Conservation (phyloP, 1,140 invertebrate species). For the Micrasema minimum region DNA sequence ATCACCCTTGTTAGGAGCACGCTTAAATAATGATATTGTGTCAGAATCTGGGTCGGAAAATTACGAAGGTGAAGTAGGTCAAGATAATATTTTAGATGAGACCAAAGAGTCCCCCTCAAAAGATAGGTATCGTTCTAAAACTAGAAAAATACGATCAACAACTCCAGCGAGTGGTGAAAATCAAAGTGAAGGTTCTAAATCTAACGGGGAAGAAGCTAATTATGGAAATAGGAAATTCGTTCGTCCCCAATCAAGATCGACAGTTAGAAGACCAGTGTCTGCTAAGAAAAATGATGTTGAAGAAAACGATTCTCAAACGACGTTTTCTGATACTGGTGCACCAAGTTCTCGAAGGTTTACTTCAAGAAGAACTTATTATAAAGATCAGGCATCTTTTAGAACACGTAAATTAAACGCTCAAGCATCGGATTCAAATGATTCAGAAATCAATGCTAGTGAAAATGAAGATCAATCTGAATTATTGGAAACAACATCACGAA, state of each 20-base stretch:
- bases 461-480: conserved; percentile 39
- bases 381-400: conserved; percentile 33
- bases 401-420: conserved; percentile 31
- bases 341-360: conserved; percentile 3
- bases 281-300: conserved; percentile 2
- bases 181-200: conserved; percentile 45
- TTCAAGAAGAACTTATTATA: conserved; percentile 1
- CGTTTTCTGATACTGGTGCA: conserved; percentile 4
- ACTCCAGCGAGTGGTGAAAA: conserved; percentile 64
- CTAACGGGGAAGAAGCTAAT: conserved; percentile 21
- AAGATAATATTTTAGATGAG: conserved; percentile 52
- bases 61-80: conserved; percentile 22
- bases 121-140: conserved; percentile 27
- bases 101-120: conserved; percentile 52
- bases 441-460: conserved; percentile 43
- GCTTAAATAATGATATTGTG: conserved; percentile 57
- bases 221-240: conserved; percentile 48
- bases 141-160: conserved; percentile 63
- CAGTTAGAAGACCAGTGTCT: conserved; percentile 15
- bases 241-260: conserved; percentile 41
- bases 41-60: conserved; percentile 55
- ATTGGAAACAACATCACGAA: conserved; percentile 34
- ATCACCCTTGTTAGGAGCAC: conserved; percentile 53
- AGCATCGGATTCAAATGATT: neutral
- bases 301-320: conserved; percentile 16